A percentile compares a stretch with the other conserved stretches of the same genome.
phyloP scores from a whole-genome alignment of 2,888 invertebrate species.

The Julus scanicus region DNA sequence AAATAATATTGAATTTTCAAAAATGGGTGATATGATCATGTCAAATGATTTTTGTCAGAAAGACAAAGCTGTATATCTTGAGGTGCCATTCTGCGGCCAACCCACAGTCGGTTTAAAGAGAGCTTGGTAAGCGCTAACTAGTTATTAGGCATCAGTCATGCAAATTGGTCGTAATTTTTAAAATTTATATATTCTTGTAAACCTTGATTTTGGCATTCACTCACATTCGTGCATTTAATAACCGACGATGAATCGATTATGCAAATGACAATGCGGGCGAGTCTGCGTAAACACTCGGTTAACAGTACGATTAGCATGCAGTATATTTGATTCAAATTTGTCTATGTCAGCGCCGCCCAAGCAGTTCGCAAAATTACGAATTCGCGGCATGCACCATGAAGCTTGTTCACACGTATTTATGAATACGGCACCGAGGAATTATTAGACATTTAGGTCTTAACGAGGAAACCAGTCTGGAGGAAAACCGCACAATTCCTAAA shows the following conservation, averaged over 20 bases:
- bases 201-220: background rate
- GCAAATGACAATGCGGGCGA: background rate
- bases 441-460: background rate
- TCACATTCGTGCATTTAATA: background rate
- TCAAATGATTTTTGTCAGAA: too few relatives aligned
- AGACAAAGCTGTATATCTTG: too few relatives aligned
- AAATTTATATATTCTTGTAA: background rate
- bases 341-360: background rate
- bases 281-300: background rate
- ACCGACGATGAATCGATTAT: slow-evolving; percentile 7
- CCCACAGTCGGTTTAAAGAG: too few relatives aligned
- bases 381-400: background rate
- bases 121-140: too few relatives aligned
- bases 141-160: too few relatives aligned
- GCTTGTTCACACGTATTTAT: background rate
- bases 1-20: too few relatives aligned
- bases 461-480: background rate
- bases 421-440: slow-evolving; percentile 1
- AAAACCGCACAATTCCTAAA: background rate
- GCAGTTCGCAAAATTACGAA: background rate
- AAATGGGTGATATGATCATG: too few relatives aligned
- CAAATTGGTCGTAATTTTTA: background rate
- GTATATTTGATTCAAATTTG: background rate
- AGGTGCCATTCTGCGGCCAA: too few relatives aligned
- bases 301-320: background rate